These are phyloP conservation scores for Lochmaea capreae DNA, from an alignment of 2,888 invertebrate species.

Conservation along the genomic window DNA sequence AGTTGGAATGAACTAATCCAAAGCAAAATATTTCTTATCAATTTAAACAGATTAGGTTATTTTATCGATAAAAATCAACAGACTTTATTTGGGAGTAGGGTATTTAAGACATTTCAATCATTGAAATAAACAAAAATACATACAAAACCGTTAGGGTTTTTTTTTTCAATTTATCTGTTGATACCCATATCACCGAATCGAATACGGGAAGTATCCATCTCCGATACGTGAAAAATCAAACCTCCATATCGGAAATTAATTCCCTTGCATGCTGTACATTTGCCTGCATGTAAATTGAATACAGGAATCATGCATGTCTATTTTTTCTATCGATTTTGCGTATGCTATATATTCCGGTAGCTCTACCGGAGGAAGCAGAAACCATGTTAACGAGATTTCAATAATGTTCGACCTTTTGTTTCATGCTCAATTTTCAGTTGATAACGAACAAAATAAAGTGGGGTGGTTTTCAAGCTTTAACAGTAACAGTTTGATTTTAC, in stretches of 20 bases:
- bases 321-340: constrained; percentile 29
- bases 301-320: constrained; percentile 30
- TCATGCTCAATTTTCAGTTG: constrained; percentile 29
- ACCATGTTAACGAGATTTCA: constrained; percentile 29
- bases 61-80: too few relatives aligned
- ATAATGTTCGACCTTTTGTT: constrained; percentile 30
- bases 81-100: too few relatives aligned
- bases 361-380: constrained; percentile 29
- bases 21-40: too few relatives aligned
- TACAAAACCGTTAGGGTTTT: neutral
- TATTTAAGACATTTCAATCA: neutral
- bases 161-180: too few relatives aligned
- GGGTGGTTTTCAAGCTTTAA: constrained; percentile 10
- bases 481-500: neutral
- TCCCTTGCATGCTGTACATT: constrained; percentile 19
- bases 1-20: too few relatives aligned
- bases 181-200: neutral
- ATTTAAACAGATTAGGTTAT: too few relatives aligned
- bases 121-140: neutral
- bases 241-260: constrained; percentile 32
- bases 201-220: neutral
- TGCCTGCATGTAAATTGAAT: constrained; percentile 31
- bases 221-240: constrained; percentile 27
- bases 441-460: constrained; percentile 23
- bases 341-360: constrained; percentile 16